phyloP scores from a whole-genome alignment of 1,140 invertebrate genomes.

The Cherax quadricarinatus region DNA sequence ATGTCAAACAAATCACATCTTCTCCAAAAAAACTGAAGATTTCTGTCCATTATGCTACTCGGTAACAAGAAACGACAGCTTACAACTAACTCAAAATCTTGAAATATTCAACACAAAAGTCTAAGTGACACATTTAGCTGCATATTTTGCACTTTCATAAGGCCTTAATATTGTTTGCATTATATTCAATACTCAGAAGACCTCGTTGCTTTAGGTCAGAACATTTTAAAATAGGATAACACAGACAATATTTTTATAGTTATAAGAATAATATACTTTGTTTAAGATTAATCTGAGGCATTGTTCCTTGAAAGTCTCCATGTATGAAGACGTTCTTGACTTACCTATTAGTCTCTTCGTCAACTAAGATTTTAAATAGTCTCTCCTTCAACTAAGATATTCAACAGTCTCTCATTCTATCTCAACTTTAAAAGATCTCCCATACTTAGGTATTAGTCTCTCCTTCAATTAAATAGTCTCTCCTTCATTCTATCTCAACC shows the following conservation, averaged over 20 bases:
- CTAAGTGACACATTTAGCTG: neutral
- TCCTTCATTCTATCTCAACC: no score
- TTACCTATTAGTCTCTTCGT: neutral
- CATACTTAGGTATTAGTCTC: no score
- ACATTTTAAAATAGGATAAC: neutral
- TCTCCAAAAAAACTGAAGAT: neutral
- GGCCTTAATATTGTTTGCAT: conserved; percentile 31
- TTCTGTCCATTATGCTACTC: neutral
- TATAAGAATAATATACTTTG: neutral
- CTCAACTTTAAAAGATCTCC: no score
- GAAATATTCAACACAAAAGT: neutral
- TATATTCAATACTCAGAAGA: neutral
- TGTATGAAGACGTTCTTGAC: neutral
- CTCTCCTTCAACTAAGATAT: neutral
- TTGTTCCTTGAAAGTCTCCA: neutral
- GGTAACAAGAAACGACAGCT: neutral
- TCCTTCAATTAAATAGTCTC: no score
- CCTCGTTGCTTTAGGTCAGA: neutral
- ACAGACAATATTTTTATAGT: neutral
- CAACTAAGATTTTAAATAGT: neutral
- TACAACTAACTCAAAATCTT: neutral
- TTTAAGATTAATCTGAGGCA: neutral
- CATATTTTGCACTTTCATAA: conserved; percentile 33
- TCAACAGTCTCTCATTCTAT: no score
- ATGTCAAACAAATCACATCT: neutral